Evolutionary conservation across 1,140 invertebrate species (phyloP).

Genomic region (Bombus fervidus): DNA sequence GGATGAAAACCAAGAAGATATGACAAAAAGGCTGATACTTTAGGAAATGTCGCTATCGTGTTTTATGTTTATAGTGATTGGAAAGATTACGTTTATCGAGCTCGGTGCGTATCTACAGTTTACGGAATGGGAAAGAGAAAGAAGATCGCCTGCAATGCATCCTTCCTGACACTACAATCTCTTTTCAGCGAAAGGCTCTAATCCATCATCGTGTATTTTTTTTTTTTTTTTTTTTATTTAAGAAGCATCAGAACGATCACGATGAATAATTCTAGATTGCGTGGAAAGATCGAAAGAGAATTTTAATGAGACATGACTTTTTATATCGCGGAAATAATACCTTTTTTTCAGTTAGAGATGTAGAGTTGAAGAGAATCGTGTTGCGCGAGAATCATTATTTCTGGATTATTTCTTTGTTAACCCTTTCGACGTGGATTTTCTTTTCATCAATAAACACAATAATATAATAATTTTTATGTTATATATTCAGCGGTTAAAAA

Average conservation of each 20-base stretch:
- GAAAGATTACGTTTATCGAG: conserved; percentile 20
- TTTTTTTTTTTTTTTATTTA: no score
- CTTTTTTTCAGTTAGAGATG: no score
- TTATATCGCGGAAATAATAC: no score
- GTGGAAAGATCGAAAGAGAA: background rate
- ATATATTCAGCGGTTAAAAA: no score
- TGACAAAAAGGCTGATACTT: background rate
- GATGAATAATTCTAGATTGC: background rate
- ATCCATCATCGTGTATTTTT: background rate
- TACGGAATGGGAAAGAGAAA: background rate
- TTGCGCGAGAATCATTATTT: no score
- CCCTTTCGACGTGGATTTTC: no score
- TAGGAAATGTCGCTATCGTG: background rate
- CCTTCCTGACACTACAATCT: background rate
- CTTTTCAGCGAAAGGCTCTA: background rate
- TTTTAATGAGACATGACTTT: background rate
- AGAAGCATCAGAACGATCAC: background rate
- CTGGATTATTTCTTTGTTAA: no score
- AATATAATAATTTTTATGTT: no score
- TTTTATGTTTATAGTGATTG: conserved; percentile 5
- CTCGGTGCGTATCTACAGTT: no score
- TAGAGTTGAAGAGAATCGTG: background rate
- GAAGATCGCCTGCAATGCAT: background rate
- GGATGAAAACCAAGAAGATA: no score
- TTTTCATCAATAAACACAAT: background rate